Base-by-base conservation (phyloP, 2,797 vertebrate species). In the Clarias pachynema region DNA sequence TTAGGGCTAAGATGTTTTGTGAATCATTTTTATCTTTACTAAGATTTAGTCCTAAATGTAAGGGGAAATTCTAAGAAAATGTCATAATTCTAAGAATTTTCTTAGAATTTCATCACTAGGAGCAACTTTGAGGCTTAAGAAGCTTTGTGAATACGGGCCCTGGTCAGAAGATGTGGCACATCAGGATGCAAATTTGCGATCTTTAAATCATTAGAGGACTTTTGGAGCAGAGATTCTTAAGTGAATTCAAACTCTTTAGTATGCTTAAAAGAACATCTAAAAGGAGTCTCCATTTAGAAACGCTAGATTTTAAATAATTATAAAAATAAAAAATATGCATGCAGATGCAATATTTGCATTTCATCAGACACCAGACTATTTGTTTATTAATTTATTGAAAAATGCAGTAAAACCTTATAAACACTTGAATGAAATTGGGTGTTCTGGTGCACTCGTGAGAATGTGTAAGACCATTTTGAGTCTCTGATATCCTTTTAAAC, bases 401-500 rank as follows among this genome's bases (percentile, higher is more conserved):
- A 49, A 49, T 49, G 44, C 9, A 12, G 44, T 12, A 49, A 12
- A 49, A 49, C 3, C 44, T 49, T 10, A 69, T 6, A 5, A 16
- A n/a, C 18, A 22, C 16, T 31, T 57, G 73, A 53, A 59, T 10
- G 56, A 10, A 57, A 59, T 31, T 24, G 29, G 56, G 3, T 3
- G 1, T 31, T 7, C n/a, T 20, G 75, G 29, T 40, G 34, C 20
- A 20, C 22, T 16, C n/a, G 4, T 49, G 16, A 65, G 26, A 29
- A 59, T 60, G 29, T 34, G 22, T 60, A 62, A 44, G 59, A 79
- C 22, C 34, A 80, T 80, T 80, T 12, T 1, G 24, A 20, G 34
- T 29, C 34, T 80, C 65, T 80, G 60, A 80, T 80, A 49, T 80
- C 18, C 60, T 65, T 44, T 66, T 63, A 49, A 65, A 66, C 24